A percentile compares a stretch with the other conserved stretches of the same genome.
These are phyloP conservation scores for Drosophila tropicalis DNA, from an alignment of 1,140 invertebrate genomes.

Conservation along the genomic window DNA sequence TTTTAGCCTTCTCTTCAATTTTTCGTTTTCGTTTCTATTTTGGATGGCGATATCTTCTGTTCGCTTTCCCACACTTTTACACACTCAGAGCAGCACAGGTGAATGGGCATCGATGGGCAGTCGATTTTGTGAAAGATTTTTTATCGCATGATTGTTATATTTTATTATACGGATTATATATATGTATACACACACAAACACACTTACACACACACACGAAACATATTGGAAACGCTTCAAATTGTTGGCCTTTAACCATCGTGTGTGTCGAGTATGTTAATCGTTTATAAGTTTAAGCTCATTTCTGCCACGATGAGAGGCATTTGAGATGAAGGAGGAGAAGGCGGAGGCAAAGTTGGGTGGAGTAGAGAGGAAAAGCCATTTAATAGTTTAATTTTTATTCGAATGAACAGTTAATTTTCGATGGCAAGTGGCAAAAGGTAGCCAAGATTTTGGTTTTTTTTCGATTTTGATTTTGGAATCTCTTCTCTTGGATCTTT, in stretches of 20 bases:
- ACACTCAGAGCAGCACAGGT: constrained; percentile 45
- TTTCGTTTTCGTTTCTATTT: constrained; percentile 54
- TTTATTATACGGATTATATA: constrained; percentile 71
- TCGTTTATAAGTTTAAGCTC: constrained; percentile 73
- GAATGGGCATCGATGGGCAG: constrained; percentile 59
- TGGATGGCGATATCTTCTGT: constrained; percentile 5
- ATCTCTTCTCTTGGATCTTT: not conserved
- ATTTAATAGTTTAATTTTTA: constrained; percentile 81
- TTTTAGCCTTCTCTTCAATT: constrained; percentile 28
- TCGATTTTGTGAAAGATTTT: constrained; percentile 74
- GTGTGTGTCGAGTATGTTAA: constrained; percentile 78
- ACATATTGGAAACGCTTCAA: constrained; percentile 69
- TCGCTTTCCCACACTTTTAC: constrained; percentile 81
- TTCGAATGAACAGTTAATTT: constrained; percentile 79
- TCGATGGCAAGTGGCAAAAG: constrained; percentile 72
- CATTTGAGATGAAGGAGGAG: not conserved
- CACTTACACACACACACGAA: not conserved
- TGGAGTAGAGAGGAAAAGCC: constrained; percentile 20
- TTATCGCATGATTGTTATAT: constrained; percentile 80
- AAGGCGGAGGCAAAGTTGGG: not conserved
- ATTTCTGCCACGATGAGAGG: constrained; percentile 41
- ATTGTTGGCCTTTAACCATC: constrained; percentile 49
- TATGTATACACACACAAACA: not conserved
- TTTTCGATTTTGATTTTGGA: not conserved
- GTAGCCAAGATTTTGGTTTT: constrained; percentile 27